A percentile compares a stretch with the other conserved stretches of the same genome.
Evolutionary conservation across 2,888 invertebrate genomes (phyloP).

Genomic region (Eupithecia pulchellata): DNA sequence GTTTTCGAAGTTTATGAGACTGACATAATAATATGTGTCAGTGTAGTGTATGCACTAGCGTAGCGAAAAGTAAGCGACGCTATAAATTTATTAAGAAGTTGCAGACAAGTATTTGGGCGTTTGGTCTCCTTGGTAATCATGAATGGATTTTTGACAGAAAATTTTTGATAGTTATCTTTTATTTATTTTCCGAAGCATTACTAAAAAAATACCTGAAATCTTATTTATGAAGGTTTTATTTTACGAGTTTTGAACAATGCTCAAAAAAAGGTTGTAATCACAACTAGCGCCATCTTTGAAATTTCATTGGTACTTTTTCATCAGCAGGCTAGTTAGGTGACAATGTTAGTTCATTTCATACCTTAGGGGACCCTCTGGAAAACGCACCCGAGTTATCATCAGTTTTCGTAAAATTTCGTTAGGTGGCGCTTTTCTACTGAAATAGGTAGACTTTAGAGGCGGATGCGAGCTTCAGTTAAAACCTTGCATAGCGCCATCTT

Average conservation of each 20-base stretch:
- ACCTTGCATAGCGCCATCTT: not conserved
- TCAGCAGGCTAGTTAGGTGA: not conserved
- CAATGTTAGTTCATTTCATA: not conserved
- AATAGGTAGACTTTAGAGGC: not conserved
- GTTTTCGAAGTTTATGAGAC: too few relatives aligned
- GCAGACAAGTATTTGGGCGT: too few relatives aligned
- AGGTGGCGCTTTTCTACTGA: not conserved
- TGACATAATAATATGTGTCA: too few relatives aligned
- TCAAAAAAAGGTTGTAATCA: not conserved
- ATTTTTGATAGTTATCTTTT: too few relatives aligned
- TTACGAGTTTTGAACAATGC: not conserved
- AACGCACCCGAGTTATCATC: not conserved
- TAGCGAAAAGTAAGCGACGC: too few relatives aligned
- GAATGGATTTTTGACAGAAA: too few relatives aligned
- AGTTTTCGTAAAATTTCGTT: not conserved
- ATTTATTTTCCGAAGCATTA: too few relatives aligned
- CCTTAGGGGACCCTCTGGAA: not conserved
- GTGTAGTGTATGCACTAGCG: too few relatives aligned
- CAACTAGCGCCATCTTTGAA: not conserved
- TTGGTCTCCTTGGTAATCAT: too few relatives aligned
- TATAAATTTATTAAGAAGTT: too few relatives aligned
- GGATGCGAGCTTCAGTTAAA: not conserved
- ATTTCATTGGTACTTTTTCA: not conserved
- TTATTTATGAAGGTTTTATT: not conserved
- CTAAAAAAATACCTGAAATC: too few relatives aligned